Evolutionary conservation across 1,140 invertebrate species (phyloP), one percentile per base, ranked within the genome.

Genomic region (Bombyx mori): DNA sequence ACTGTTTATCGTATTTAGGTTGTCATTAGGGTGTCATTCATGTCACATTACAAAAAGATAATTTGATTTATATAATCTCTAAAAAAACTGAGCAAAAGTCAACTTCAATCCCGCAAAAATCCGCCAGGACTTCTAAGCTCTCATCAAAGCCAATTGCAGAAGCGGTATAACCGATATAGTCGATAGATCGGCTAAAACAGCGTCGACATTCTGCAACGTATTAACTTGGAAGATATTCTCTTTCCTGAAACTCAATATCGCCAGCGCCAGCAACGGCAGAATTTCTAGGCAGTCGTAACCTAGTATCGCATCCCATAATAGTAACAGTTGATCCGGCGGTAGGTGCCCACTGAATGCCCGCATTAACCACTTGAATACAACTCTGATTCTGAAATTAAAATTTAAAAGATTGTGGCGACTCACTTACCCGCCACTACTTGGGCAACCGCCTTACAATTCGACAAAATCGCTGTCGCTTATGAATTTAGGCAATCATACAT

Each of bases 341-440:
- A 99, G 88, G 77, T 97, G 96, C 0, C 97, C 97, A 66, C 96
- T 98, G 77, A 98, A 99, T 2, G 94, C 96, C 62, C 96, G 89
- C 91, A 98, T 97, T 8, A 99, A 82, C 97, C 97, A 99, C 81
- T 98, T 98, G 76, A 98, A 97, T 3, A 97, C 96, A 18, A 98
- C 92, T 71, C 94, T 91, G 43, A 97, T 89, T n/a, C 95, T 86
- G 69, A 8, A 56, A 56, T 8, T 45, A 22, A 8, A 18, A 10
- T 51, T 51, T 35, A 35, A 51, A 8, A 35, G 1, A 6, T 51
- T 26, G 12, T 18, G 12, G 12, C 12, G 12, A 18, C 12, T 18
- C 12, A 18, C 12, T 18, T 18, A 18, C 12, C 12, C 12, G 12
- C 12, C 12, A 18, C 12, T 18, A 18, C 12, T 18, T 18, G 12